Conservation (phyloP, 2,113 vertebrate genomes). For the Pogonocichla stellata region DNA sequence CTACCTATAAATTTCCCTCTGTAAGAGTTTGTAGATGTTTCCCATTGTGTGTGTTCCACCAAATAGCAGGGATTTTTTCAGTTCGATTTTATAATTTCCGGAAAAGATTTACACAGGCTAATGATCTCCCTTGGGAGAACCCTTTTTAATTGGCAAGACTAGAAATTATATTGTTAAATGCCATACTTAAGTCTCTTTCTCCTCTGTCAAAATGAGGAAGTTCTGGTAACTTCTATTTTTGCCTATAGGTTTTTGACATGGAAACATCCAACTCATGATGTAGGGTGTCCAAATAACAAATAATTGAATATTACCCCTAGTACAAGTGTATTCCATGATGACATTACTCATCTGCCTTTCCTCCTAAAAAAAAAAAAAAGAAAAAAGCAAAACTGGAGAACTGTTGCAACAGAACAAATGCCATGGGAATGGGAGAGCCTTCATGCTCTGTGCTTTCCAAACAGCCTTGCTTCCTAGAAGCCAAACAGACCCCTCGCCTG, state of each 20-base stretch:
- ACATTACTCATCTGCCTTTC: neutral
- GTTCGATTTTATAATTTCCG: slow-evolving; percentile 17
- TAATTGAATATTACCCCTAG: neutral
- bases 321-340: neutral
- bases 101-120: slow-evolving; percentile 40
- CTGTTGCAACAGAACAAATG: neutral
- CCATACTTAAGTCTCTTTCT: neutral
- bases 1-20: neutral
- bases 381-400: neutral
- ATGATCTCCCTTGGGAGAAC: slow-evolving; percentile 45
- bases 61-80: neutral
- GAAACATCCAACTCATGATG: neutral
- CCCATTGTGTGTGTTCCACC: neutral
- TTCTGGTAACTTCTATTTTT: neutral
- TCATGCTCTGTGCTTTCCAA: neutral
- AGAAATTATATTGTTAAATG: slow-evolving; percentile 38
- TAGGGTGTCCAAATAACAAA: neutral
- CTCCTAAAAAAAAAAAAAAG: neutral
- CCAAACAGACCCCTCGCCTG: neutral
- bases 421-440: neutral
- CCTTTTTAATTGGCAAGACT: slow-evolving; percentile 55
- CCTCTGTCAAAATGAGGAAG: neutral
- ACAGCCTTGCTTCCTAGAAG: neutral
- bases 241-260: neutral
- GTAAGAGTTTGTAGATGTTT: neutral